A percentile compares a stretch with the other conserved stretches of the same genome.
phyloP scores from a whole-genome alignment of 2,888 invertebrate species.

The Agonopterix subpropinquella region DNA sequence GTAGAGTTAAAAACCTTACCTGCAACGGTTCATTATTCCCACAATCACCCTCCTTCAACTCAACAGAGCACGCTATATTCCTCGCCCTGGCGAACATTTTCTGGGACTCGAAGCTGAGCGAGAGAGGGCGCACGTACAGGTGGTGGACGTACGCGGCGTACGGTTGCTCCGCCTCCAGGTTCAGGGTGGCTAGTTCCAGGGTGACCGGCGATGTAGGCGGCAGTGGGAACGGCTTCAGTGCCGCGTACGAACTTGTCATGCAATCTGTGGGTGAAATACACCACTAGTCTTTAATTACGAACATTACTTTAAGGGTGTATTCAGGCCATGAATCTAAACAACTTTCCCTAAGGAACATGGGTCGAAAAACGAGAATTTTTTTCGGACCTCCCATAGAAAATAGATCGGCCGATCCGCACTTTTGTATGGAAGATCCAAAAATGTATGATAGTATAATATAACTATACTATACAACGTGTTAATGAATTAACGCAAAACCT shows the following conservation, averaged over 20 bases:
- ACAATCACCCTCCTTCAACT: slow-evolving; percentile 89
- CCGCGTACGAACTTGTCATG: slow-evolving; percentile 87
- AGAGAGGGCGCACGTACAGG: slow-evolving; percentile 93
- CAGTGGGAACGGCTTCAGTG: slow-evolving; percentile 89
- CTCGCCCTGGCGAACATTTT: slow-evolving; percentile 94
- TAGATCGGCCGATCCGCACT: no score
- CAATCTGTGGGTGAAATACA: slow-evolving; percentile 77
- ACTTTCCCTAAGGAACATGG: no score
- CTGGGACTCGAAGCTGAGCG: slow-evolving; percentile 92
- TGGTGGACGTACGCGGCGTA: slow-evolving; percentile 91
- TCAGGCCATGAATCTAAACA: no score
- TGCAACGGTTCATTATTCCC: slow-evolving; percentile 77
- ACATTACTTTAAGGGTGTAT: no score
- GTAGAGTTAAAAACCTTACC: slow-evolving; percentile 65
- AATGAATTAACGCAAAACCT: no score
- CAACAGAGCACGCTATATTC: slow-evolving; percentile 94
- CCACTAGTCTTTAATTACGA: no score
- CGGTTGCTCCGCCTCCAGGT: slow-evolving; percentile 83
- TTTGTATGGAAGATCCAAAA: no score
- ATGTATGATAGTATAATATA: no score
- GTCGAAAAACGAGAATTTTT: no score
- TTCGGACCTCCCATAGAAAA: no score
- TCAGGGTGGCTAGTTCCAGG: slow-evolving; percentile 90
- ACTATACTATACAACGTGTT: no score
- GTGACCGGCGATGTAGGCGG: slow-evolving; percentile 86